Evolutionary conservation across 2,797 vertebrate species (phyloP).

Genomic region (Chelidonichthys spinosus): DNA sequence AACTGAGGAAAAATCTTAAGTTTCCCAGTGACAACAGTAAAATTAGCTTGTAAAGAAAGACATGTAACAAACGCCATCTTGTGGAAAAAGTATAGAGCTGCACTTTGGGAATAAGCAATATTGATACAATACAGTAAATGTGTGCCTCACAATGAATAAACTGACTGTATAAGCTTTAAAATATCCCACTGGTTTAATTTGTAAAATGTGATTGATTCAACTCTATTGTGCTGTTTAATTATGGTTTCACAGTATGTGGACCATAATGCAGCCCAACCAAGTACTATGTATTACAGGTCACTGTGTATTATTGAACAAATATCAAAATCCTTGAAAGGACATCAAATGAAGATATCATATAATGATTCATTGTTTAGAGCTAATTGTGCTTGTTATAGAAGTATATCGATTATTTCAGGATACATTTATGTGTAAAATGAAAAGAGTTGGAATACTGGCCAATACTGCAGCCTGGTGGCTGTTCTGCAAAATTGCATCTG

Average conservation of each 20-base stretch:
- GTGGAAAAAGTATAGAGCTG: conserved; percentile 56
- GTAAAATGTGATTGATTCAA: conserved; percentile 11
- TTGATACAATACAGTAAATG: neutral
- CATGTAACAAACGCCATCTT: conserved; percentile 53
- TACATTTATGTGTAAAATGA: neutral
- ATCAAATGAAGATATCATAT: neutral
- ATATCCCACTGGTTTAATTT: neutral
- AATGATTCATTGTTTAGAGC: neutral
- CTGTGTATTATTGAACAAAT: neutral
- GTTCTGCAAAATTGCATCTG: conserved; percentile 29
- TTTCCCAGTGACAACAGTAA: conserved; percentile 2
- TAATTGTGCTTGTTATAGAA: neutral
- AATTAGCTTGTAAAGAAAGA: neutral
- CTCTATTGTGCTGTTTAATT: neutral
- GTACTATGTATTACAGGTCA: neutral
- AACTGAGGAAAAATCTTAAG: neutral
- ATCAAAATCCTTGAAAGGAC: neutral
- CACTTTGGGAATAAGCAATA: conserved; percentile 18
- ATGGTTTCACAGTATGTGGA: neutral
- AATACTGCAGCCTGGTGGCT: conserved; percentile 75
- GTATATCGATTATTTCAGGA: neutral
- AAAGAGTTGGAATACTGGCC: conserved; percentile 14
- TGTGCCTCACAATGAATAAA: neutral
- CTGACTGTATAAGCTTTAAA: neutral
- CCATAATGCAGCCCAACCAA: conserved; percentile 1